Evolutionary conservation across 2,113 vertebrate species (phyloP), one percentile per base, ranked within the genome.

Genomic region (Dendropsophus ebraccatus): DNA sequence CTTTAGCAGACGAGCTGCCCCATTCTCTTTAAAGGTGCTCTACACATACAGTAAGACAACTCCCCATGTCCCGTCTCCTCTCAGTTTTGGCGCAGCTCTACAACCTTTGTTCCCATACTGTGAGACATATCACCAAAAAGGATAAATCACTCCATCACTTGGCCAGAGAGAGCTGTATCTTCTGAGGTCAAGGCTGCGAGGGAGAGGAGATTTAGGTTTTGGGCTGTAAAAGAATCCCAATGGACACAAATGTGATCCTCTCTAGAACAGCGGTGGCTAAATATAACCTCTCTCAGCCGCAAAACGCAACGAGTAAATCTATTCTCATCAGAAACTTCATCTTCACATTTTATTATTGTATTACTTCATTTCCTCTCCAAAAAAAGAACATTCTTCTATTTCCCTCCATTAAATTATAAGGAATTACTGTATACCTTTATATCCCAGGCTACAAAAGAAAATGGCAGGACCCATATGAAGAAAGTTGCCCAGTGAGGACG

Each of bases 301-400:
- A 76, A 49, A 65, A 60, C 13, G 82, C 70, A 75, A 84, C 32
- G 37, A 84, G 82, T 75, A 65, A 84, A 58, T 84, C 72, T 84
- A 84, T 84, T 84, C 82, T 75, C 82, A 84, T 62, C 82, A 84
- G 82, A 84, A 84, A 84, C 54, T 75, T 82, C 74, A 14, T 30
- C 47, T 21, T 54, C 30, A 62, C 70, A 32, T 75, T 60, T 84
- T 84, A 84, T 75, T 58, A 75, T 45, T 62, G 47, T 62, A 28
- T 84, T 84, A 52, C 25, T 35, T 75, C 54, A 84, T 84, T 84
- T 84, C 54, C 82, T 47, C n/a, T 49, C 41, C 35, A 70, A 10
- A n/a, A 30, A 60, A 10, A 75, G 32, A 25, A 17, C 35, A 76
- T 50, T 50, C 25, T 9, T 17, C 25, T 50, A 19, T 4, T 10